Conservation (phyloP, 2,888 invertebrate species). For the Lasioglossum marginatum region DNA sequence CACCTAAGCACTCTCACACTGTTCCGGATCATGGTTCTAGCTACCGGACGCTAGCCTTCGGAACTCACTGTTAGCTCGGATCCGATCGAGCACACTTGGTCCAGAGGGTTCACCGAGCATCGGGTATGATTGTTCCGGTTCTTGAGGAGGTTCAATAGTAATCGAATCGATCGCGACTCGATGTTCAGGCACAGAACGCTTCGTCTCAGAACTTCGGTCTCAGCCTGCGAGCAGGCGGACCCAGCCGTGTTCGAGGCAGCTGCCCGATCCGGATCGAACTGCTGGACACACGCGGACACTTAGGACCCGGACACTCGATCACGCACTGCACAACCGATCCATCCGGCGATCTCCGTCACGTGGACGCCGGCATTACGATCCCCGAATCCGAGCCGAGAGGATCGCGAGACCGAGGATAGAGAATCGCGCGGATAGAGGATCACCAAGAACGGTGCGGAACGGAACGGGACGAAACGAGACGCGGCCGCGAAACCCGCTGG, state of each 20-base stretch:
- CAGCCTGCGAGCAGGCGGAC: background rate
- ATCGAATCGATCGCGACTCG: background rate
- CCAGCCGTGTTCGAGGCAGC: background rate
- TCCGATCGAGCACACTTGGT: background rate
- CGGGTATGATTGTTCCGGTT: background rate
- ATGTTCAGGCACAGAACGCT: background rate
- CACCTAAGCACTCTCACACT: background rate
- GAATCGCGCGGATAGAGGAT: background rate
- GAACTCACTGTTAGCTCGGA: background rate
- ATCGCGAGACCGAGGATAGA: constrained; percentile 13
- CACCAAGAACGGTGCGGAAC: constrained; percentile 16
- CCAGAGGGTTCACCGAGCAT: background rate
- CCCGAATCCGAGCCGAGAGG: constrained; percentile 18
- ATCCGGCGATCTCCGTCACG: constrained; percentile 15
- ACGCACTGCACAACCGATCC: constrained; percentile 36
- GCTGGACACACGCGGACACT: constrained; percentile 36
- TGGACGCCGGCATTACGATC: constrained; percentile 7
- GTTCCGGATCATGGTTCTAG: background rate
- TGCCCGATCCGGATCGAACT: background rate
- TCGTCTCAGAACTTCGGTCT: background rate
- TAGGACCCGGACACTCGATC: constrained; percentile 18
- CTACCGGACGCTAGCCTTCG: background rate
- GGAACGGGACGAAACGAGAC: constrained; percentile 23
- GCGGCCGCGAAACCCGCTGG: constrained; percentile 43
- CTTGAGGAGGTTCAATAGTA: background rate